Conservation (phyloP, 2,113 vertebrate species). For the Myrmecophaga tridactyla region DNA sequence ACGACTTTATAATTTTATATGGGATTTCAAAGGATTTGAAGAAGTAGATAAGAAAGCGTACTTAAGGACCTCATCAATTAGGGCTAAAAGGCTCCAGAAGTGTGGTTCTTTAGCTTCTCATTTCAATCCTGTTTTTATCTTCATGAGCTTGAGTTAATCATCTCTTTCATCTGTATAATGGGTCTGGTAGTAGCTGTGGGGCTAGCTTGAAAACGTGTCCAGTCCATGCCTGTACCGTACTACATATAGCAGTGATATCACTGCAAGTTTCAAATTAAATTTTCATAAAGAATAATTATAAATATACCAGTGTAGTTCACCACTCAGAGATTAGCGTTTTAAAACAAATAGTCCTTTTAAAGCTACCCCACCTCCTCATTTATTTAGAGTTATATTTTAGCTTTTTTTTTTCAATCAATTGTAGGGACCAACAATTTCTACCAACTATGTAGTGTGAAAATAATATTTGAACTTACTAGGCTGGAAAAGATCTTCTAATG, state of each 20-base stretch:
- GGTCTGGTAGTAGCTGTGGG: neutral
- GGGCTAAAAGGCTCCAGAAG: neutral
- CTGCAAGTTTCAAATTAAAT: neutral
- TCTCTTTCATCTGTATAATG: neutral
- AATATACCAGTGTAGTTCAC: neutral
- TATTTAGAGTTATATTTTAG: neutral
- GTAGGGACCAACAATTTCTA: neutral
- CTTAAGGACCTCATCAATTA: neutral
- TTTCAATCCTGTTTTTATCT: neutral
- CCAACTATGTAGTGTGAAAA: neutral
- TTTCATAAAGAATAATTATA: neutral
- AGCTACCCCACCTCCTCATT: neutral
- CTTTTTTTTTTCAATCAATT: neutral
- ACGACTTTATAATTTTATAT: neutral
- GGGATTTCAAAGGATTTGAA: too few species aligned
- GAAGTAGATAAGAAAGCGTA: neutral
- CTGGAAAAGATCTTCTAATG: neutral
- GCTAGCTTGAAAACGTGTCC: neutral
- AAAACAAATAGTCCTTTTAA: neutral
- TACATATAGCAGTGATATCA: neutral
- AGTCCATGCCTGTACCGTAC: neutral
- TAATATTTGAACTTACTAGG: neutral
- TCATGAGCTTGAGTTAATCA: neutral
- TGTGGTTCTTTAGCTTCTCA: neutral
- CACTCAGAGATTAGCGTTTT: neutral